A percentile compares a stretch with the other conserved stretches of the same genome.
phyloP scores from a whole-genome alignment of 2,113 vertebrate species.

The Phyllostomus discolor region DNA sequence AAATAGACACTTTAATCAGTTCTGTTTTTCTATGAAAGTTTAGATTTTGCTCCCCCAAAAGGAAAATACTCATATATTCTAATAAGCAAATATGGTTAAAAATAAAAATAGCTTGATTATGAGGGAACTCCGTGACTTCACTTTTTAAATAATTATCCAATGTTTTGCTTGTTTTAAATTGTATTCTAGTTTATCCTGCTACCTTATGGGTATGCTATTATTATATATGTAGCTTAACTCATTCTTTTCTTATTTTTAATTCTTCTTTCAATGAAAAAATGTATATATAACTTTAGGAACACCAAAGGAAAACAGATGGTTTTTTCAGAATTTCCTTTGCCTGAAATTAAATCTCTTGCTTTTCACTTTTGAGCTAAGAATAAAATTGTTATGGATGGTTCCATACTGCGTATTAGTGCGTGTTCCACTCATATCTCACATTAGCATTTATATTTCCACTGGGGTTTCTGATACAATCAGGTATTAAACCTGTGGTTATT shows the following conservation, averaged over 20 bases:
- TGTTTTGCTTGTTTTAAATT: slow-evolving; percentile 15
- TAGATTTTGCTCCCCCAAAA: background rate
- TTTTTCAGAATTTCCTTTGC: slow-evolving; percentile 5
- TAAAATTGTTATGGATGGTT: background rate
- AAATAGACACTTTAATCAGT: background rate
- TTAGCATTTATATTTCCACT: slow-evolving; percentile 39
- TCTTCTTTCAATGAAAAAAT: background rate
- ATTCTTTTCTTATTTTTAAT: background rate
- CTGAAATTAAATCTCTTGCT: slow-evolving; percentile 23
- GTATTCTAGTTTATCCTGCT: background rate
- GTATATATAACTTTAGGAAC: background rate
- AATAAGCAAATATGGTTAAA: background rate
- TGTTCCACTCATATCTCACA: background rate
- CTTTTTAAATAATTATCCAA: background rate
- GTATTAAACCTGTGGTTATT: slow-evolving; percentile 50
- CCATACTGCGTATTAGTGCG: background rate
- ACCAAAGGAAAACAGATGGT: background rate
- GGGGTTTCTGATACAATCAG: slow-evolving; percentile 19
- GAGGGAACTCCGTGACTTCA: background rate
- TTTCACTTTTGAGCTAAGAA: slow-evolving; percentile 44
- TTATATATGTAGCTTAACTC: background rate
- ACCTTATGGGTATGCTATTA: background rate
- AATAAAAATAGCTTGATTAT: background rate
- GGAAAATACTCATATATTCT: background rate
- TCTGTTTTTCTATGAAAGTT: background rate